These are phyloP conservation scores for Arctia plantaginis DNA, from an alignment of 2,888 invertebrate species.

Conservation along the genomic window DNA sequence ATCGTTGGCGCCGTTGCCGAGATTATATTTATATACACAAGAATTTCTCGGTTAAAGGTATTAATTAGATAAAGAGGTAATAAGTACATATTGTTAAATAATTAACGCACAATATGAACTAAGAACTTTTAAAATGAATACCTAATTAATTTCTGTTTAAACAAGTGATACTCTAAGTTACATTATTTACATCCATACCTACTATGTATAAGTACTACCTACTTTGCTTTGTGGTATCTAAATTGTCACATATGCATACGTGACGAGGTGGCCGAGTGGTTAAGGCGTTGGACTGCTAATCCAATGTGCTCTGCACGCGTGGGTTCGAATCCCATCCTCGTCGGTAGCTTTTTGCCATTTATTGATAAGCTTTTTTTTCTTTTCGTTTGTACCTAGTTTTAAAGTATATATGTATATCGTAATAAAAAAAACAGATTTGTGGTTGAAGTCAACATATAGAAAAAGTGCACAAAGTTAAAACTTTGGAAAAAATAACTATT, in stretches of 20 bases:
- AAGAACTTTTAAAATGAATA: background rate
- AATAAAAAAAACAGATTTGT: background rate
- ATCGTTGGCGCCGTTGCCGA: no score
- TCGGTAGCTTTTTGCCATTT: constrained; percentile 66
- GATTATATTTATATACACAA: no score
- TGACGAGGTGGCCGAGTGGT: constrained; percentile 95
- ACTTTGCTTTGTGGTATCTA: constrained; percentile 11
- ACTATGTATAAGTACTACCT: background rate
- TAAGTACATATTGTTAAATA: background rate
- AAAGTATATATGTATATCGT: background rate
- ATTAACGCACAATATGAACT: background rate
- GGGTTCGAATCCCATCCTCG: constrained; percentile 94
- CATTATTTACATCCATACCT: background rate
- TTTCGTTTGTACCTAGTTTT: no score
- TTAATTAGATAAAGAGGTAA: no score
- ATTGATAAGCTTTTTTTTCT: background rate
- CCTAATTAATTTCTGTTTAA: background rate
- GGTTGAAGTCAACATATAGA: no score
- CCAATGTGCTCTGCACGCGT: constrained; percentile 95
- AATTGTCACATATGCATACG: background rate
- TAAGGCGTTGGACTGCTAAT: constrained; percentile 95
- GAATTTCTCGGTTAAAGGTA: background rate
- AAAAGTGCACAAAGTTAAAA: no score
- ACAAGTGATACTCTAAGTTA: constrained; percentile 1
- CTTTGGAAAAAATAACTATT: no score